Percentiles rank a stretch among this genome's conserved stretches.
Conservation (phyloP, 2,113 vertebrate genomes). For the Neolamprologus fasciatus region DNA sequence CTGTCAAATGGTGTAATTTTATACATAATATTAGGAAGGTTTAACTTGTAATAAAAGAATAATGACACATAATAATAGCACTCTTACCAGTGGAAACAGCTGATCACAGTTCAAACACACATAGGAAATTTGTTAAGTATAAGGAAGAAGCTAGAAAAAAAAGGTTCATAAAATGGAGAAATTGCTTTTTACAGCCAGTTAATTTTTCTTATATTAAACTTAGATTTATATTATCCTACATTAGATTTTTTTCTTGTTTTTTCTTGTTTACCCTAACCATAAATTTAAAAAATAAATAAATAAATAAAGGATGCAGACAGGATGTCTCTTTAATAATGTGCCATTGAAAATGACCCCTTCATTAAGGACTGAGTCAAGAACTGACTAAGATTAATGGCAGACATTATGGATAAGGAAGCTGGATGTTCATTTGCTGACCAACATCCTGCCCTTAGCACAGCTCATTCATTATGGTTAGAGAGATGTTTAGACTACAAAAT, state of each 20-base stretch:
- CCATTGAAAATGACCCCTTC: constrained; percentile 31
- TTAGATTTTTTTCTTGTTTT: neutral
- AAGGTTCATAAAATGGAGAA: neutral
- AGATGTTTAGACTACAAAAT: constrained; percentile 21
- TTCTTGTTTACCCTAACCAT: neutral
- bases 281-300: neutral
- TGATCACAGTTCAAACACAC: neutral
- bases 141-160: neutral
- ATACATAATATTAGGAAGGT: neutral
- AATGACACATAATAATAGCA: neutral
- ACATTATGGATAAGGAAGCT: constrained; percentile 44
- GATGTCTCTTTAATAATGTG: neutral
- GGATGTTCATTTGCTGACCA: constrained; percentile 66
- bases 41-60: neutral
- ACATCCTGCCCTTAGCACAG: constrained; percentile 51
- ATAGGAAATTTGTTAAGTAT: neutral
- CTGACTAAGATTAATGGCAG: constrained; percentile 48
- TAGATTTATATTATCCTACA: neutral
- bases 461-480: constrained; percentile 64
- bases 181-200: neutral
- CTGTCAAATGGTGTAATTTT: neutral
- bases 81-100: neutral
- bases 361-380: constrained; percentile 9
- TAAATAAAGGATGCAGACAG: neutral
- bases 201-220: neutral